phyloP scores from a whole-genome alignment of 2,888 invertebrate genomes.

The Autographa gamma region DNA sequence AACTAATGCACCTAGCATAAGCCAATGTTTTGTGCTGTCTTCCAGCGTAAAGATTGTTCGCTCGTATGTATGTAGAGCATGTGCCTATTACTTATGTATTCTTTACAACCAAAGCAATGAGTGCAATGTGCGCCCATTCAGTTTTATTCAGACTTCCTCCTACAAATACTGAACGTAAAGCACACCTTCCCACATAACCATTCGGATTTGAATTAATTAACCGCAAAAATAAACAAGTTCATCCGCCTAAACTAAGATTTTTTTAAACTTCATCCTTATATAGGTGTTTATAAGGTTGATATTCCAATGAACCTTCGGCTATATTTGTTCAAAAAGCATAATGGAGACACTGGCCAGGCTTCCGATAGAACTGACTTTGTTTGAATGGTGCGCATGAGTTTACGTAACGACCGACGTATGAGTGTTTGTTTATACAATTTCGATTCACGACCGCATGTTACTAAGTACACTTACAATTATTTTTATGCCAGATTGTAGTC shows the following conservation, averaged over 20 bases:
- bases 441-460: conserved; percentile 29
- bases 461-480: conserved; percentile 17
- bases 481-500: neutral
- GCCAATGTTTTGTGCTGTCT: neutral
- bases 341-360: conserved; percentile 65
- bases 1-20: neutral
- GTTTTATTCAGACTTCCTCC: conserved; percentile 27
- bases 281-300: conserved; percentile 30
- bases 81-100: neutral
- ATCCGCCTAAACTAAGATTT: conserved; percentile 15
- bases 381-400: conserved; percentile 50
- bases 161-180: conserved; percentile 12
- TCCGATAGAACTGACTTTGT: conserved; percentile 54
- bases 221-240: conserved; percentile 54
- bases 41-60: neutral
- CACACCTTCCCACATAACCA: conserved; percentile 20
- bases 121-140: conserved; percentile 14
- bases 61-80: neutral
- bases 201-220: conserved; percentile 49
- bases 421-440: conserved; percentile 51
- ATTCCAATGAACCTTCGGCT: conserved; percentile 15
- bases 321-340: conserved; percentile 47
- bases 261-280: conserved; percentile 18
- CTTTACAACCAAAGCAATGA: neutral
- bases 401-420: conserved; percentile 40